Percentiles rank a stretch among this genome's conserved stretches.
These are phyloP conservation scores for Lethocerus indicus DNA, from an alignment of 1,140 invertebrate species.

Conservation along the genomic window DNA sequence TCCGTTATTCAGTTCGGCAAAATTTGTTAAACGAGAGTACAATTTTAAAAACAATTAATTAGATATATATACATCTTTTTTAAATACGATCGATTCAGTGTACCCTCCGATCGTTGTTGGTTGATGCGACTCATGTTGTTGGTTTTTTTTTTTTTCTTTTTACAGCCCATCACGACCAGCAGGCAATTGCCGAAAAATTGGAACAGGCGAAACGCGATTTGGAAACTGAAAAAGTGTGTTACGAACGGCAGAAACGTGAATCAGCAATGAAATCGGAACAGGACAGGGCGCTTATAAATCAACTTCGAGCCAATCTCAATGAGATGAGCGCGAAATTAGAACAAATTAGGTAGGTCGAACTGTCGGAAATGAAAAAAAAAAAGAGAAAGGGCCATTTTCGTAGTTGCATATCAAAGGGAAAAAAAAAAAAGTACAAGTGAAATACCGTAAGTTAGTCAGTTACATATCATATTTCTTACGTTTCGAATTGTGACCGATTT, in stretches of 20 bases:
- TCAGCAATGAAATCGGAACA: slow-evolving; percentile 47
- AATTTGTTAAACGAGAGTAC: no score
- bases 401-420: no score
- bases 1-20: no score
- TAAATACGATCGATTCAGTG: no score
- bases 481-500: no score
- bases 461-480: no score
- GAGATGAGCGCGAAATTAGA: slow-evolving; percentile 46
- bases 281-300: slow-evolving; percentile 46
- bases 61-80: no score
- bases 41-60: no score
- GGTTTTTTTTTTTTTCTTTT: slow-evolving; percentile 18
- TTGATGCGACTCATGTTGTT: no score
- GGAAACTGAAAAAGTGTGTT: slow-evolving; percentile 45
- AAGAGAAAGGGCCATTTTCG: no score
- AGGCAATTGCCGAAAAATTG: slow-evolving; percentile 57
- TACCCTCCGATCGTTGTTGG: no score
- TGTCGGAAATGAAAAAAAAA: neutral
- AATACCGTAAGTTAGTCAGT: no score
- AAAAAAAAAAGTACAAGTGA: neutral
- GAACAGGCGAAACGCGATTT: slow-evolving; percentile 47
- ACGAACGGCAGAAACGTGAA: slow-evolving; percentile 50
- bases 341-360: slow-evolving; percentile 37
- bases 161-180: slow-evolving; percentile 66
- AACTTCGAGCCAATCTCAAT: slow-evolving; percentile 55